Evolutionary conservation across 2,888 invertebrate species (phyloP).

Genomic region (Rhogogaster chlorosoma): DNA sequence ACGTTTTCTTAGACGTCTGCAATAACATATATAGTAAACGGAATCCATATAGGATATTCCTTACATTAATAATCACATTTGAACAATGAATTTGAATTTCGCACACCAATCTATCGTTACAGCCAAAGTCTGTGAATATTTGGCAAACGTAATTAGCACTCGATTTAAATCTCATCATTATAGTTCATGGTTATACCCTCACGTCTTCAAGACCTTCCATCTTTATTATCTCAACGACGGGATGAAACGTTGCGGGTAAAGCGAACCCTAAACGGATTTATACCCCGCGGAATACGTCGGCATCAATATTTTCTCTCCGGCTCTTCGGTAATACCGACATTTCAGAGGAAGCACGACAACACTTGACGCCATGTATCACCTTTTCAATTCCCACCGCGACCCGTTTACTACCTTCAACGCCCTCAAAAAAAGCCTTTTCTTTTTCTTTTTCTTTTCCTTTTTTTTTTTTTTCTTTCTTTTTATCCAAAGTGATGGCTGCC

Average conservation of each 20-base stretch:
- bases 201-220: neutral
- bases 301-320: slow-evolving; percentile 44
- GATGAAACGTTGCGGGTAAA: slow-evolving; percentile 17
- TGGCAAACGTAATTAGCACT: neutral
- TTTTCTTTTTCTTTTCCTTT: neutral
- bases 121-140: neutral
- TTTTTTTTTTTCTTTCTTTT: neutral
- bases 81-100: neutral
- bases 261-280: slow-evolving; percentile 43
- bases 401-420: slow-evolving; percentile 11
- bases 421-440: slow-evolving; percentile 18
- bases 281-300: slow-evolving; percentile 40
- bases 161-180: neutral
- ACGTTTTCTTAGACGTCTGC: neutral
- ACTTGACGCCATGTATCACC: slow-evolving; percentile 50
- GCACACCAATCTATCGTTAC: neutral
- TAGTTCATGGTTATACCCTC: neutral
- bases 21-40: neutral
- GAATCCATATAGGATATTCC: neutral
- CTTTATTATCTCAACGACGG: neutral
- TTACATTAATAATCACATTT: neutral
- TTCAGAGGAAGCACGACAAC: slow-evolving; percentile 39
- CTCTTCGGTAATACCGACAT: slow-evolving; percentile 44
- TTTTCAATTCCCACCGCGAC: slow-evolving; percentile 47
- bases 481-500: slow-evolving; percentile 24